phyloP scores from a whole-genome alignment of 2,888 invertebrate species.

The Meghimatium bilineatum region DNA sequence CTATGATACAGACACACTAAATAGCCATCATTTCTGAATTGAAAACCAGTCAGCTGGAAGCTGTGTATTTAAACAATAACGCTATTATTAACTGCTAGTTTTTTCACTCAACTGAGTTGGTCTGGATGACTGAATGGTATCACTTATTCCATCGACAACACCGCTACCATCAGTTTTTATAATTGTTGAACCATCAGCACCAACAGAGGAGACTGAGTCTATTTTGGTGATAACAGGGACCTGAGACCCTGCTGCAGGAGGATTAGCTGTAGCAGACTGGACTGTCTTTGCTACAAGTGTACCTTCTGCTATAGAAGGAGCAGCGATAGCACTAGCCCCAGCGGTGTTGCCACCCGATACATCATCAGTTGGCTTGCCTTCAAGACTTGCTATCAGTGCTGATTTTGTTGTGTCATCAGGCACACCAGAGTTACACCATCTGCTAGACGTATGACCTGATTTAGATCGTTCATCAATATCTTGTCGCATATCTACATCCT shows the following conservation, averaged over 20 bases:
- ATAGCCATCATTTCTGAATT: not conserved
- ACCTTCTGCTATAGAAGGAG: not conserved
- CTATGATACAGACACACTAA: not conserved
- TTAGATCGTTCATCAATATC: constrained; percentile 40
- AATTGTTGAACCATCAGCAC: constrained; percentile 22
- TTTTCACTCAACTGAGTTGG: not conserved
- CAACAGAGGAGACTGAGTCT: not conserved
- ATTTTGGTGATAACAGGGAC: not conserved
- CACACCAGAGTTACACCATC: constrained; percentile 14
- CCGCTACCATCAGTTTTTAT: constrained; percentile 4
- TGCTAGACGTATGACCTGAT: constrained; percentile 19
- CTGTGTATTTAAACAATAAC: not conserved
- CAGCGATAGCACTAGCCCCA: not conserved
- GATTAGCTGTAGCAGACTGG: not conserved
- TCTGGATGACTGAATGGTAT: constrained; percentile 22
- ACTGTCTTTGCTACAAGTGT: not conserved
- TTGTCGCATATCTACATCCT: constrained; percentile 32
- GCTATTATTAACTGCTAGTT: constrained; percentile 12
- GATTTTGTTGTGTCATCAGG: constrained; percentile 5
- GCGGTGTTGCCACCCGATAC: not conserved
- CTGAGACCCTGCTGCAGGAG: not conserved
- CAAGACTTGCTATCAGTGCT: not conserved
- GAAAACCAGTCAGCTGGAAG: not conserved
- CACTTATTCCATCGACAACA: constrained; percentile 24
- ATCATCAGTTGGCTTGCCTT: not conserved